These are phyloP conservation scores for Chloroceryle inda DNA, from an alignment of 2,797 vertebrate species.

Conservation along the genomic window DNA sequence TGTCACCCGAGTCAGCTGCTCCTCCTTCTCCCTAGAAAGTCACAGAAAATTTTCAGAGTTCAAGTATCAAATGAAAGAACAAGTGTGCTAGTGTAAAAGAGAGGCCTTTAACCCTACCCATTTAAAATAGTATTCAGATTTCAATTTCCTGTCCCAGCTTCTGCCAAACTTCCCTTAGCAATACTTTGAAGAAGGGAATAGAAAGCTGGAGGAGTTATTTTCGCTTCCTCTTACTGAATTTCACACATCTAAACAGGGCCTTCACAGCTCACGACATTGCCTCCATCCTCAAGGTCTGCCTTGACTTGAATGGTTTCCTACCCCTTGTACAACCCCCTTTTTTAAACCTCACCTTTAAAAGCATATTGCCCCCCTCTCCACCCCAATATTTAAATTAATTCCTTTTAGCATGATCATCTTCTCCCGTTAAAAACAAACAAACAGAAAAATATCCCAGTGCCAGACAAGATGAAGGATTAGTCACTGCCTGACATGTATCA, in stretches of 20 bases:
- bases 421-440: not conserved
- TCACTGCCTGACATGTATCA: not conserved
- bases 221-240: conserved; percentile 1
- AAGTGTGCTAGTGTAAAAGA: conserved; percentile 59
- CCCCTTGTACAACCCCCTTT: not conserved
- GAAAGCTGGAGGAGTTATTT: conserved; percentile 15
- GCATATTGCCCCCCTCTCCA: not conserved
- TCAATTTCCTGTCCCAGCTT: conserved; percentile 67
- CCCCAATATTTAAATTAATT: not conserved
- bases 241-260: not conserved
- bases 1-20: conserved; percentile 86
- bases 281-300: not conserved
- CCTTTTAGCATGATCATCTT: not conserved
- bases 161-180: conserved; percentile 62
- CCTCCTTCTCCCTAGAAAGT: conserved; percentile 89
- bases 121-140: conserved; percentile 75
- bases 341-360: not conserved
- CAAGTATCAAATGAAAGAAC: conserved; percentile 75
- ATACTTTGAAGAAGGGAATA: conserved; percentile 54
- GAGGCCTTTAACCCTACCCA: conserved; percentile 67
- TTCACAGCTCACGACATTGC: not conserved
- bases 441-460: not conserved
- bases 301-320: not conserved
- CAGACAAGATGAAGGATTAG: conserved; percentile 22
- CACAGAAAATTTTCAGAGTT: conserved; percentile 75